Percentiles rank a stretch among this genome's conserved stretches.
Conservation (phyloP, 2,888 invertebrate genomes). For the Leucophora obtusa region DNA sequence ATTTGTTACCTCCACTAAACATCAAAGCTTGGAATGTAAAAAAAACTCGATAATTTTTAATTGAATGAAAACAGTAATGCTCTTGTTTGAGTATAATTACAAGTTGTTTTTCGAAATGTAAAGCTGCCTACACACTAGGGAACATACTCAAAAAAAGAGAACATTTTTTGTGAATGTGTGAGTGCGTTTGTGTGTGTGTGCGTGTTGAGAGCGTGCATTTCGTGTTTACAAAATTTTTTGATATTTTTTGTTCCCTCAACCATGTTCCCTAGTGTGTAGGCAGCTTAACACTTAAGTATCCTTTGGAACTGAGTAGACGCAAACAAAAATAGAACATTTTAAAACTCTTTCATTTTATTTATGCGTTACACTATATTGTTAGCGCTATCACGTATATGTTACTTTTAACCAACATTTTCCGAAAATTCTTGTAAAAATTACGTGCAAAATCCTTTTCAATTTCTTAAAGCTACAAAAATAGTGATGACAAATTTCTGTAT, state of each 20-base stretch:
- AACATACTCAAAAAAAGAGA: too few species aligned
- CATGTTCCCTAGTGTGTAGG: too few species aligned
- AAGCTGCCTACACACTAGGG: too few species aligned
- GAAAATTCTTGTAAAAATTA: slow-evolving; percentile 39
- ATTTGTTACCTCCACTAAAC: too few species aligned
- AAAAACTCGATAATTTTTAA: slow-evolving; percentile 4
- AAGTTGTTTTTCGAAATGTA: slow-evolving; percentile 37
- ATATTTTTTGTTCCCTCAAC: too few species aligned
- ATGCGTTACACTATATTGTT: not conserved
- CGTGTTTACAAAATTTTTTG: too few species aligned
- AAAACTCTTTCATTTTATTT: not conserved
- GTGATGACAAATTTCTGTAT: not conserved
- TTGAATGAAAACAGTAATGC: slow-evolving; percentile 14
- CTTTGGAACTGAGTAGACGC: not conserved
- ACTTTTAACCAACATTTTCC: slow-evolving; percentile 23
- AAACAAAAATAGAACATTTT: not conserved
- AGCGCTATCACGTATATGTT: slow-evolving; percentile 7
- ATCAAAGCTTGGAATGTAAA: not conserved
- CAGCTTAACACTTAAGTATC: slow-evolving; percentile 27
- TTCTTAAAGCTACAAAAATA: slow-evolving; percentile 3
- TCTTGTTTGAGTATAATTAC: slow-evolving; percentile 34
- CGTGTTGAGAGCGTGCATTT: too few species aligned
- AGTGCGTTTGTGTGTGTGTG: too few species aligned
- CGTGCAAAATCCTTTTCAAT: slow-evolving; percentile 31
- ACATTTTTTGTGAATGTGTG: too few species aligned